Conservation (phyloP, 1,140 invertebrate species). For the Archegozetes longisetosus region DNA sequence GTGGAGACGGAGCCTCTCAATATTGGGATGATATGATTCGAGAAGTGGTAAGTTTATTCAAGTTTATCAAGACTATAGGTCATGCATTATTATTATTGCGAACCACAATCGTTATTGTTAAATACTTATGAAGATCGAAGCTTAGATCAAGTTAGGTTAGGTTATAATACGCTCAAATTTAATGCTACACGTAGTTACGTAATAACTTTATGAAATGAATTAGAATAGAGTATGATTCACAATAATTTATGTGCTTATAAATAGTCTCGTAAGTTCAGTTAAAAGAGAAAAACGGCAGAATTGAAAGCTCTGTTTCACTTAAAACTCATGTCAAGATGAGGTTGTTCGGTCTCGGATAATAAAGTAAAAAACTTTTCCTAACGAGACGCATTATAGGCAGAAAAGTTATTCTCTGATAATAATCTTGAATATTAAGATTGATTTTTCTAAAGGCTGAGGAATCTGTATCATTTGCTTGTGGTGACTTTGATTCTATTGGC, state of each 20-base stretch:
- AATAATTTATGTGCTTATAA: too few species aligned
- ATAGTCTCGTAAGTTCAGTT: too few species aligned
- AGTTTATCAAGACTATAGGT: not conserved
- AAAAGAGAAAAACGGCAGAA: too few species aligned
- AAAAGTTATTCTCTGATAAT: not conserved
- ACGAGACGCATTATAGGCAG: not conserved
- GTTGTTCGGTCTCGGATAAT: too few species aligned
- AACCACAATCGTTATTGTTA: not conserved
- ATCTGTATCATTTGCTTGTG: not conserved
- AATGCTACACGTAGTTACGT: too few species aligned
- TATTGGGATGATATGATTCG: not conserved
- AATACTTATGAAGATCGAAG: not conserved
- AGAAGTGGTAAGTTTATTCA: not conserved
- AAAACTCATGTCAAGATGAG: too few species aligned
- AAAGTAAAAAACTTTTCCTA: not conserved
- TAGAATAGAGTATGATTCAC: not conserved
- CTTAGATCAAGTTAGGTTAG: too few species aligned
- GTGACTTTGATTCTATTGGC: not conserved
- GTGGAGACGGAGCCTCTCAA: not conserved
- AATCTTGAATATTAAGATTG: not conserved
- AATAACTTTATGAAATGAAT: not conserved
- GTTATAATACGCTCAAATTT: too few species aligned
- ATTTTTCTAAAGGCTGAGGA: not conserved
- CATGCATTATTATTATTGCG: not conserved
- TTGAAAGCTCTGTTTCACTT: too few species aligned